These are phyloP conservation scores for Leptodirus hochenwartii DNA, from an alignment of 2,888 invertebrate species.

Conservation along the genomic window DNA sequence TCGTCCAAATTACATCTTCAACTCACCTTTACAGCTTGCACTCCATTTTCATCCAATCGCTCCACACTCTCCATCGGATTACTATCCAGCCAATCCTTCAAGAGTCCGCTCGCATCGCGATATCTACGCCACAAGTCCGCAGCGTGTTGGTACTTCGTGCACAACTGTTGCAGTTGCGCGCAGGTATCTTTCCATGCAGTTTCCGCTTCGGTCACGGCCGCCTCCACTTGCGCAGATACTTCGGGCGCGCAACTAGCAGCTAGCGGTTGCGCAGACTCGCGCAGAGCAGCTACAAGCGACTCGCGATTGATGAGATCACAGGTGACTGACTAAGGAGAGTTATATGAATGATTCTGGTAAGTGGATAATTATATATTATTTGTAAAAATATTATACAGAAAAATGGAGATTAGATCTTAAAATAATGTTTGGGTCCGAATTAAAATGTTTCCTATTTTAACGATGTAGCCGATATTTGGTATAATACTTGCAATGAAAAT, in stretches of 20 bases:
- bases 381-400: no score
- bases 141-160: slow-evolving; percentile 60
- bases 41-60: slow-evolving; percentile 49
- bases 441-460: no score
- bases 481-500: no score
- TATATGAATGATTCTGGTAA: no score
- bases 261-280: slow-evolving; percentile 51
- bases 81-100: slow-evolving; percentile 59
- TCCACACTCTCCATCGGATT: slow-evolving; percentile 55
- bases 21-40: slow-evolving; percentile 50
- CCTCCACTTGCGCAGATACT: slow-evolving; percentile 52
- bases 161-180: slow-evolving; percentile 54
- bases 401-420: no score
- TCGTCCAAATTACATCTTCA: not conserved
- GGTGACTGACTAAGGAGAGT: slow-evolving; percentile 62
- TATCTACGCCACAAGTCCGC: slow-evolving; percentile 68
- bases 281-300: slow-evolving; percentile 53
- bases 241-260: slow-evolving; percentile 49
- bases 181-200: slow-evolving; percentile 68
- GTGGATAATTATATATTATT: no score
- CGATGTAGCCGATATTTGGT: no score
- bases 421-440: no score
- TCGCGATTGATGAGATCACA: slow-evolving; percentile 58
- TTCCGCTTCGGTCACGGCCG: slow-evolving; percentile 61
- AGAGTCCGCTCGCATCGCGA: slow-evolving; percentile 57